Conservation (phyloP, 2,888 invertebrate genomes). For the Aspidiotus rigidus region DNA sequence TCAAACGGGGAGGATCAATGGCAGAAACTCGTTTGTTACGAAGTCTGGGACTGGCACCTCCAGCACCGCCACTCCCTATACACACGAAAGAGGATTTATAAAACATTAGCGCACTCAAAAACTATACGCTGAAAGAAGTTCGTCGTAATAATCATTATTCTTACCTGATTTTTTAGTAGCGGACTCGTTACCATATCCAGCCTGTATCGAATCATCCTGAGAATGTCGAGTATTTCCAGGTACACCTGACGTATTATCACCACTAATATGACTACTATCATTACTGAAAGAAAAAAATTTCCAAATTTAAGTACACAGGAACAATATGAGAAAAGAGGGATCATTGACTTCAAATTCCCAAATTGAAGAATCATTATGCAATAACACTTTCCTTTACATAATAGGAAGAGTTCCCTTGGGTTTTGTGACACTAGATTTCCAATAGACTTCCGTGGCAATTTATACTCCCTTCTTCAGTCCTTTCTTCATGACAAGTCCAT, state of each 20-base stretch:
- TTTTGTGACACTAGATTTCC: no score
- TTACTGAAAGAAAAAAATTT: background rate
- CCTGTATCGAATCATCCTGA: conserved; percentile 6
- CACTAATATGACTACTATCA: background rate
- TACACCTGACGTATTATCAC: background rate
- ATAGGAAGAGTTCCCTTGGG: no score
- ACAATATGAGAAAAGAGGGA: background rate
- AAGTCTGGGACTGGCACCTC: conserved; percentile 39
- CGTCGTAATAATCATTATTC: background rate
- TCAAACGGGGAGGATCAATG: conserved; percentile 46
- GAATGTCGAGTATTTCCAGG: conserved; percentile 10
- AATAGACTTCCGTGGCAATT: no score
- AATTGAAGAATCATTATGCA: no score
- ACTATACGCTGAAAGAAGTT: no score
- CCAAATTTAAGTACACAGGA: no score
- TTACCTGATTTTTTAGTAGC: conserved; percentile 26
- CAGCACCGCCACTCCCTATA: conserved; percentile 40
- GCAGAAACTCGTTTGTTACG: conserved; percentile 42
- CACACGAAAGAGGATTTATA: background rate
- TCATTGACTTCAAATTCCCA: no score
- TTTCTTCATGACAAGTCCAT: no score
- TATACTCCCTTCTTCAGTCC: no score
- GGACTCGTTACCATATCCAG: conserved; percentile 19
- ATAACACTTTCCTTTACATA: no score
- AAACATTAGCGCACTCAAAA: no score